Evolutionary conservation across 92 coral and sea anemone genomes (phyloP), one percentile per base, ranked within the genome.

Genomic region (Umimayanthus kanabou): DNA sequence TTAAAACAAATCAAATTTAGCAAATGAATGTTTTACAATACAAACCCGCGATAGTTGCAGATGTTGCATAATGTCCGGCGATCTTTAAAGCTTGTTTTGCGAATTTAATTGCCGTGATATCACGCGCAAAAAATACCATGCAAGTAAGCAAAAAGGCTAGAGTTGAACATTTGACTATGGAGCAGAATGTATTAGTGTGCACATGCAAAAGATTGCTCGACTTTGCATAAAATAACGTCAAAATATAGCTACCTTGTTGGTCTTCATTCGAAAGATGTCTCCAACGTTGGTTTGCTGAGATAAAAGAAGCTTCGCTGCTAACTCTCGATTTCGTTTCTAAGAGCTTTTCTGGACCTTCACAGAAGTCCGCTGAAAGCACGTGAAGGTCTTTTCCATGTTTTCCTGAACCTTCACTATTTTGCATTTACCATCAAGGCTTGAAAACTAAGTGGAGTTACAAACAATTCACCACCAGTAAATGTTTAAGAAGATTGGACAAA

Each of bases 381-480:
- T 83, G 87, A 83, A 70, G 9, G 39, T 13, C 81, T 80, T 28
- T 67, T 39, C 37, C 25, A 47, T 43, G 58, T 40, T 66, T 82
- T 71, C 29, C 29, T 40, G 64, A 83, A 83, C 10, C 25, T 9
- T 83, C 78, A 61, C 78, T 71, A 22, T 71, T 83, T 83, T 83
- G 79, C 87, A 83, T 83, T 83, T 83, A 39, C 25, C 42, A 25
- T 42, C 87, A 15, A 83, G 64, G 45, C 47, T 18, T 75, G 69
- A 61, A 75, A 25, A 43, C 66, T 70, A 16, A 6, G 14, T 47
- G 28, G 74, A 49, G 14, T 40, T 29, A 29, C 39, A 83, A 70
- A 83, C 78, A 83, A 83, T 70, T 83, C 74, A 50, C 87, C 87
- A 83, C 87, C 87, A 83, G 87, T 15, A 83, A 83, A 71, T 33